Conservation (phyloP, 1,140 invertebrate species). For the Hirudo medicinalis region DNA sequence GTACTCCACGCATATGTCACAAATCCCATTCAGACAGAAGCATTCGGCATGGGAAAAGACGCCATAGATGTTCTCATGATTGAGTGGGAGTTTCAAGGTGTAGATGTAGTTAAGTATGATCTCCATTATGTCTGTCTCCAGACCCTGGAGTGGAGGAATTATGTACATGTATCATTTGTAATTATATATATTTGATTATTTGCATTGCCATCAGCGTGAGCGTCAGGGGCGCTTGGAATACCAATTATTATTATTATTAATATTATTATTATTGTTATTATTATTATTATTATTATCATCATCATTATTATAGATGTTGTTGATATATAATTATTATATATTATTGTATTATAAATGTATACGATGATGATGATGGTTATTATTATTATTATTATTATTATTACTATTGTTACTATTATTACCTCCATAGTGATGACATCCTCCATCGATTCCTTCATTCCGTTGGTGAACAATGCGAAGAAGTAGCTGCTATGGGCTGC, state of each 20-base stretch:
- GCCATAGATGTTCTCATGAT: conserved; percentile 8
- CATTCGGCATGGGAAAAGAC: conserved; percentile 12
- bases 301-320: not conserved
- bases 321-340: too few relatives aligned
- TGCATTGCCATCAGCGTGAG: too few relatives aligned
- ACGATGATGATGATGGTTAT: not conserved
- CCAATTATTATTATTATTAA: too few relatives aligned
- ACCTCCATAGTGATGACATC: conserved; percentile 2
- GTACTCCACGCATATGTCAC: conserved; percentile 10
- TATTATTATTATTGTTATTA: too few relatives aligned
- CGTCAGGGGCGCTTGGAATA: too few relatives aligned
- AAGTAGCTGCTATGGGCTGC: conserved; percentile 18
- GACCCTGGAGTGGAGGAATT: not conserved
- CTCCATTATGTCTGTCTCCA: conserved; percentile 6
- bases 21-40: conserved; percentile 11
- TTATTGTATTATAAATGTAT: not conserved
- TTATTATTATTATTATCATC: too few relatives aligned
- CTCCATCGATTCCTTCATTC: conserved; percentile 17
- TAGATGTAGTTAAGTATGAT: conserved; percentile 18
- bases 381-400: not conserved
- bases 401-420: too few relatives aligned
- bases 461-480: conserved; percentile 15
- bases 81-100: conserved; percentile 2
- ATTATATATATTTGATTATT: too few relatives aligned
- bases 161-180: not conserved